Percentiles rank a stretch among this genome's conserved stretches.
These are phyloP conservation scores for Seriola quinqueradiata DNA, from an alignment of 2,113 vertebrate genomes.

Conservation along the genomic window DNA sequence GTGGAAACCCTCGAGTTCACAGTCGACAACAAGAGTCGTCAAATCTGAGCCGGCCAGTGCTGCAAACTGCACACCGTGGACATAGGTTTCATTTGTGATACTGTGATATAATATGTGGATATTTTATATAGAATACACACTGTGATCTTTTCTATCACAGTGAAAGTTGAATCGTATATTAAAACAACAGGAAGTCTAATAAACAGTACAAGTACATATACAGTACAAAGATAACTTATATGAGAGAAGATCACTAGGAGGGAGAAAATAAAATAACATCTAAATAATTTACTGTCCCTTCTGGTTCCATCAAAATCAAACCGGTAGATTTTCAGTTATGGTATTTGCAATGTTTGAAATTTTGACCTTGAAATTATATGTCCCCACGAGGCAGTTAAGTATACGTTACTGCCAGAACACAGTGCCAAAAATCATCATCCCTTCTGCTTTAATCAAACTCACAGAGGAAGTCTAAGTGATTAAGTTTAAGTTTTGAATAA, in stretches of 20 bases:
- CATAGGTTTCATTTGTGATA: not conserved
- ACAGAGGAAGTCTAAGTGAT: constrained; percentile 28
- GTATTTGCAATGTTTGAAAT: constrained; percentile 37
- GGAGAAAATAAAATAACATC: not conserved
- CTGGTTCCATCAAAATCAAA: constrained; percentile 34
- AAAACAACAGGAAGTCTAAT: not conserved
- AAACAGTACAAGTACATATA: not conserved
- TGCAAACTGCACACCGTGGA: not conserved
- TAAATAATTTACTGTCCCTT: not conserved
- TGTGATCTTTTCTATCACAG: too few relatives aligned
- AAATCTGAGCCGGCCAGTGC: not conserved
- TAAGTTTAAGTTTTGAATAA: constrained; percentile 5
- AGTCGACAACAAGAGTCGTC: not conserved
- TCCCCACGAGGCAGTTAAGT: constrained; percentile 17
- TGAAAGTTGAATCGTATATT: not conserved
- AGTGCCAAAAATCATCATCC: constrained; percentile 34
- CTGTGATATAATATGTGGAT: not conserved
- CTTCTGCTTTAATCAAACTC: constrained; percentile 44
- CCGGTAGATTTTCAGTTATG: constrained; percentile 7
- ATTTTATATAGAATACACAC: too few relatives aligned
- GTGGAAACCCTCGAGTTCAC: too few relatives aligned
- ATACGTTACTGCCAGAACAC: constrained; percentile 25
- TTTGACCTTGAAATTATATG: constrained; percentile 39
- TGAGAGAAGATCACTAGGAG: not conserved
- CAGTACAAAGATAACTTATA: not conserved